phyloP scores from a whole-genome alignment of 2,888 invertebrate species.

The Tachina grossa region DNA sequence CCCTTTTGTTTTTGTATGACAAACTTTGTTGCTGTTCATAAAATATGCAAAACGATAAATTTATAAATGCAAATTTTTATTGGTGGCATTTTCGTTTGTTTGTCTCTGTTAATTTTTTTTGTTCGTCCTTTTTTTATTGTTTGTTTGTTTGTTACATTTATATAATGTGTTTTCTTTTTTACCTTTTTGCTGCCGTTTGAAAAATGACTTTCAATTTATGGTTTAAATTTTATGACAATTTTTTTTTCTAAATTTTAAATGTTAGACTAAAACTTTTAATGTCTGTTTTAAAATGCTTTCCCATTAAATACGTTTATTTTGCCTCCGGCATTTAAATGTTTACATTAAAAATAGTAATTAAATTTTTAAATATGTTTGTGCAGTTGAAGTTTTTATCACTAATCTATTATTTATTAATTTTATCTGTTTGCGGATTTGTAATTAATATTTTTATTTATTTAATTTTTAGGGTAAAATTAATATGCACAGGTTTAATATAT shows the following conservation, averaged over 20 bases:
- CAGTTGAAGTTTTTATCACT: slow-evolving; percentile 45
- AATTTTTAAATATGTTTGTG: slow-evolving; percentile 29
- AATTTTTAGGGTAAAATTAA: neutral
- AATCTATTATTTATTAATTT: slow-evolving; percentile 60
- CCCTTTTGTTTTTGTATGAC: slow-evolving; percentile 62
- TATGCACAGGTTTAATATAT: too few species aligned
- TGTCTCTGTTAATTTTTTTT: slow-evolving; percentile 25
- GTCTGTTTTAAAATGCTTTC: neutral
- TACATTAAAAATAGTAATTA: slow-evolving; percentile 32
- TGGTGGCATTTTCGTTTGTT: slow-evolving; percentile 69
- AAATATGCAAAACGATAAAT: slow-evolving; percentile 76
- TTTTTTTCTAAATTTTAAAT: slow-evolving; percentile 18
- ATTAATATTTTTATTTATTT: slow-evolving; percentile 58
- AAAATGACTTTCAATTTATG: slow-evolving; percentile 17
- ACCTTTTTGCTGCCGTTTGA: slow-evolving; percentile 1
- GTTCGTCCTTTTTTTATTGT: slow-evolving; percentile 6
- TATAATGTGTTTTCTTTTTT: slow-evolving; percentile 24
- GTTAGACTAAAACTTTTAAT: slow-evolving; percentile 33
- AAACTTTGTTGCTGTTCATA: slow-evolving; percentile 70
- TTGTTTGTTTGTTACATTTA: slow-evolving; percentile 17
- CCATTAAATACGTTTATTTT: neutral
- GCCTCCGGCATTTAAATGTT: slow-evolving; percentile 10
- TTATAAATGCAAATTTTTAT: slow-evolving; percentile 80
- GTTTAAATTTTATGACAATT: slow-evolving; percentile 22
- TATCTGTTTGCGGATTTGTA: slow-evolving; percentile 57